Conservation (phyloP, 2,797 vertebrate genomes). For the Molossus molossus region DNA sequence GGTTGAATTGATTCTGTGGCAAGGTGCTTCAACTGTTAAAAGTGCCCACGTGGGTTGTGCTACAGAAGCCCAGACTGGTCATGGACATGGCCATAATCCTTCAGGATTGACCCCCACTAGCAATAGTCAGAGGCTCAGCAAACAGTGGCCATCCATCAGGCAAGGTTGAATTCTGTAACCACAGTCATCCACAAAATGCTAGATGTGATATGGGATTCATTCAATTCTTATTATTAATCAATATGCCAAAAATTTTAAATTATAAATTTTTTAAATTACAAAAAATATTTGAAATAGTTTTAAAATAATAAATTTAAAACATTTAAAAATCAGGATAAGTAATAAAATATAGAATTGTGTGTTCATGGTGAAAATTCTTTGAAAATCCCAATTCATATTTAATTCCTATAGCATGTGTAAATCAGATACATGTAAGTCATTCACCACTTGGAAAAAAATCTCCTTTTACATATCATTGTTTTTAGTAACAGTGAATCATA, state of each 20-base stretch:
- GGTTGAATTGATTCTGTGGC: conserved; percentile 64
- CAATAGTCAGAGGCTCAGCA: not conserved
- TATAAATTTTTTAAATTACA: not conserved
- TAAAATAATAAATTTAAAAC: not conserved
- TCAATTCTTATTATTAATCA: conserved; percentile 43
- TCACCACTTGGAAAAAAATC: not conserved
- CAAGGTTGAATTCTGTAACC: not conserved
- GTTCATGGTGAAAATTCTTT: conserved; percentile 26
- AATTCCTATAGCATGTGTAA: not conserved
- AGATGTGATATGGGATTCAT: not conserved
- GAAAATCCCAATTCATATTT: not conserved
- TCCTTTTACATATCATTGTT: not conserved
- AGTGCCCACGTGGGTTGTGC: not conserved
- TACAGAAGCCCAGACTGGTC: not conserved
- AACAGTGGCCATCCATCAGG: not conserved
- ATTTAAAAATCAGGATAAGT: not conserved
- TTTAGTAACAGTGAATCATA: not conserved
- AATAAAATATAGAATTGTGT: not conserved
- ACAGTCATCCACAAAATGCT: not conserved
- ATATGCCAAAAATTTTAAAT: not conserved
- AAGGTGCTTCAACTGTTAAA: conserved; percentile 62
- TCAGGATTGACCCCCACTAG: not conserved
- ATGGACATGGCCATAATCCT: not conserved
- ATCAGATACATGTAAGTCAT: not conserved
- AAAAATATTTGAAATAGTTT: conserved; percentile 40